A percentile compares a stretch with the other conserved stretches of the same genome.
Evolutionary conservation across 2,888 invertebrate genomes (phyloP).

Genomic region (Rhamphomyia laevipes): DNA sequence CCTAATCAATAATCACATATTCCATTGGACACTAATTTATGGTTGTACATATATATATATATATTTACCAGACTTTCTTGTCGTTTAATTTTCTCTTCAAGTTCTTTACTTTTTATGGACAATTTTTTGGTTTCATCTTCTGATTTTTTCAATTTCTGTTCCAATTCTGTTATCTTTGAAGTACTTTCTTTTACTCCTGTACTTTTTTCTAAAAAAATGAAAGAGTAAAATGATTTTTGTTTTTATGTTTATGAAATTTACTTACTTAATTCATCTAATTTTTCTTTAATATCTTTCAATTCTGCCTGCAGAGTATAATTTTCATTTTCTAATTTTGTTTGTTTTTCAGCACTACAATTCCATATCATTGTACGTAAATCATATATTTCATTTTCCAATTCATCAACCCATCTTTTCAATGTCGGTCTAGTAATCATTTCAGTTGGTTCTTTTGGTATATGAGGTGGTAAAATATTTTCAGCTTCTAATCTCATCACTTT

Average conservation of each 20-base stretch:
- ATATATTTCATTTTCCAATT: constrained; percentile 76
- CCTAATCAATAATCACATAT: no score
- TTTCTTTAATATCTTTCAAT: constrained; percentile 53
- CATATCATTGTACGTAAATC: constrained; percentile 35
- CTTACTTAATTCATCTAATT: background rate
- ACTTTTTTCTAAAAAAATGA: constrained; percentile 21
- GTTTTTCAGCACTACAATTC: constrained; percentile 33
- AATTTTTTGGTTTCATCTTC: constrained; percentile 55
- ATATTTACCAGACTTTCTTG: constrained; percentile 36
- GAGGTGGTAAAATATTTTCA: constrained; percentile 52
- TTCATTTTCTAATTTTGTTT: constrained; percentile 49
- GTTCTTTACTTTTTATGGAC: constrained; percentile 41
- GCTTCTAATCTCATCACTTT: constrained; percentile 54
- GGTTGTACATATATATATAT: no score
- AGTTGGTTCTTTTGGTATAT: constrained; percentile 60
- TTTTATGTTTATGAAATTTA: background rate
- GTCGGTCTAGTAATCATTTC: constrained; percentile 42
- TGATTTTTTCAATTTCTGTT: constrained; percentile 52
- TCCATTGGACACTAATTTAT: no score
- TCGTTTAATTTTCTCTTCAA: constrained; percentile 42
- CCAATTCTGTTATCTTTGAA: constrained; percentile 47
- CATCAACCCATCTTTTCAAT: constrained; percentile 69
- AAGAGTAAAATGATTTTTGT: constrained; percentile 1
- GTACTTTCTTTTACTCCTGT: constrained; percentile 18
- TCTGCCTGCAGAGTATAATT: constrained; percentile 50